Evolutionary conservation across 1,140 invertebrate species (phyloP).

Genomic region (Nasonia longicornis): DNA sequence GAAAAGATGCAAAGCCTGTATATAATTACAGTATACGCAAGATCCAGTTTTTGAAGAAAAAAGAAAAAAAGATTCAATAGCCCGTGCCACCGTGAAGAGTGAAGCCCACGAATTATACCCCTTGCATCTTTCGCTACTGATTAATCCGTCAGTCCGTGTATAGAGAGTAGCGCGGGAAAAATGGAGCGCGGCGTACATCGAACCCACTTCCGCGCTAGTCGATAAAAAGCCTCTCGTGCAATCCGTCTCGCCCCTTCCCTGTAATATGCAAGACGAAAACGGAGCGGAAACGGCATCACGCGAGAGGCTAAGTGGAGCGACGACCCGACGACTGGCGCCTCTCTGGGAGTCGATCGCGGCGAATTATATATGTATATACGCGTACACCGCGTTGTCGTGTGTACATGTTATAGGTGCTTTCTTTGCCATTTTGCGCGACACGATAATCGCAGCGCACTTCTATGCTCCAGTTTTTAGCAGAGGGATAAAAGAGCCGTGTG

Average conservation of each 20-base stretch:
- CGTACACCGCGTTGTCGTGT: too few species aligned
- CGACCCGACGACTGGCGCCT: conserved; percentile 5
- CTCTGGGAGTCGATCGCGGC: neutral
- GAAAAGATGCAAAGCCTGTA: too few species aligned
- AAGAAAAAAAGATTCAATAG: neutral
- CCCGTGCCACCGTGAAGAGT: neutral
- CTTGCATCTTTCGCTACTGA: neutral
- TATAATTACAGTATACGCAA: too few species aligned
- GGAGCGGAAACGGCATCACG: neutral
- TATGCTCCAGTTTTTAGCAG: too few species aligned
- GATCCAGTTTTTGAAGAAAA: neutral
- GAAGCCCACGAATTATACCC: neutral
- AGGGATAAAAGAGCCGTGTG: too few species aligned
- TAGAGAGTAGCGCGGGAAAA: neutral
- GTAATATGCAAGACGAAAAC: neutral
- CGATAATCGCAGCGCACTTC: too few species aligned
- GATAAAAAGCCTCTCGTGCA: neutral
- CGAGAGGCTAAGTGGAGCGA: conserved; percentile 2
- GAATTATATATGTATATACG: neutral
- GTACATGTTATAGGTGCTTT: too few species aligned
- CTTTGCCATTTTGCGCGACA: too few species aligned
- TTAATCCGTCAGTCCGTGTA: neutral
- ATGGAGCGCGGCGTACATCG: neutral
- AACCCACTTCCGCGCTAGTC: neutral
- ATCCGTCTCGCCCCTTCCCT: neutral